Conservation (phyloP, 2,888 invertebrate species). For the Chaitophorus viminalis region DNA sequence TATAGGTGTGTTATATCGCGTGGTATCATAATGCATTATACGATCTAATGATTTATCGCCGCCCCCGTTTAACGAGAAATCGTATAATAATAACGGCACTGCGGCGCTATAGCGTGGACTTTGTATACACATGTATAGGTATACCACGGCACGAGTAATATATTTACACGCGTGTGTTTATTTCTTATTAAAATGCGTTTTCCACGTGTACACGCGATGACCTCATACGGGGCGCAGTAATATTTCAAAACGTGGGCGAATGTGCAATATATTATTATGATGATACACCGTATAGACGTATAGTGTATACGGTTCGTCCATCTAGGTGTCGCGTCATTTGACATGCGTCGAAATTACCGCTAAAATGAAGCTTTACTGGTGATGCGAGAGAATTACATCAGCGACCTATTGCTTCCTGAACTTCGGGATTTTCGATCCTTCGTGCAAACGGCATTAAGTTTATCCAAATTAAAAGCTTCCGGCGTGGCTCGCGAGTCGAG, state of each 20-base stretch:
- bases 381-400: conserved; percentile 16
- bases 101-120: too few species aligned
- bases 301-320: too few species aligned
- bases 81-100: too few species aligned
- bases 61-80: not conserved
- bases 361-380: not conserved
- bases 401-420: conserved; percentile 28
- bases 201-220: too few species aligned
- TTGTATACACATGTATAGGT: too few species aligned
- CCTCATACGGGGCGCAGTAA: not conserved
- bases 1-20: too few species aligned
- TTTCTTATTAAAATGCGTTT: not conserved
- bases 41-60: not conserved
- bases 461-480: conserved; percentile 47
- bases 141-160: too few species aligned
- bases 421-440: conserved; percentile 16
- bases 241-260: not conserved
- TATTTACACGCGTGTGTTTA: not conserved
- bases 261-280: not conserved
- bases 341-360: too few species aligned
- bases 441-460: conserved; percentile 21
- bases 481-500: conserved; percentile 8
- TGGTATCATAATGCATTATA: too few species aligned
- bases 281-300: too few species aligned
- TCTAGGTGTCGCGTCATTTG: too few species aligned